A percentile compares a stretch with the other conserved stretches of the same genome.
phyloP scores from a whole-genome alignment of 2,888 invertebrate species.

The Lucinisca nassula region DNA sequence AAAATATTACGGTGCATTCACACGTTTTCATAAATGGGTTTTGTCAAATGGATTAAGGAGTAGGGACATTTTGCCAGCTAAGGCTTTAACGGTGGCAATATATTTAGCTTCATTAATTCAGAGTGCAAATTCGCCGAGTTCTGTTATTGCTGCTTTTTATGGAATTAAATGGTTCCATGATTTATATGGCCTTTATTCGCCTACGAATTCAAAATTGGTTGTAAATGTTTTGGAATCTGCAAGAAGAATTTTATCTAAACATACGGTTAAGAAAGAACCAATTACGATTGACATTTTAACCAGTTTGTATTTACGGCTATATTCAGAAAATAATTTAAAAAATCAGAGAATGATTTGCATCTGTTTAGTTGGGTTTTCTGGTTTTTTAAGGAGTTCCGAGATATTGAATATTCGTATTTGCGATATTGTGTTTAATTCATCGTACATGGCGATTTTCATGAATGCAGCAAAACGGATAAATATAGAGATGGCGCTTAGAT shows the following conservation, averaged over 20 bases:
- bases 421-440: constrained; percentile 8
- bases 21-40: constrained; percentile 22
- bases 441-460: constrained; percentile 23
- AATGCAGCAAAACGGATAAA: no score
- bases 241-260: constrained; percentile 22
- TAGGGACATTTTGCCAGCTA: constrained; percentile 32
- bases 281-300: neutral
- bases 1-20: constrained; percentile 10
- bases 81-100: constrained; percentile 24
- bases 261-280: constrained; percentile 14
- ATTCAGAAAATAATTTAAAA: constrained; percentile 13
- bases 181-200: constrained; percentile 20
- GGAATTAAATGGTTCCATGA: constrained; percentile 34
- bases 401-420: constrained; percentile 15
- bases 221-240: constrained; percentile 41
- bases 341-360: constrained; percentile 20
- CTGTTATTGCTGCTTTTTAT: constrained; percentile 38
- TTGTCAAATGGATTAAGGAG: constrained; percentile 14
- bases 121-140: constrained; percentile 16
- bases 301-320: neutral
- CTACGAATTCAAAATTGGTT: constrained; percentile 24
- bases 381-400: constrained; percentile 39
- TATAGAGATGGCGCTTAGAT: constrained; percentile 40
- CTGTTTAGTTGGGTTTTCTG: constrained; percentile 10
- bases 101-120: constrained; percentile 44